phyloP scores from a whole-genome alignment of 2,888 invertebrate genomes.

The Andrena minutula region DNA sequence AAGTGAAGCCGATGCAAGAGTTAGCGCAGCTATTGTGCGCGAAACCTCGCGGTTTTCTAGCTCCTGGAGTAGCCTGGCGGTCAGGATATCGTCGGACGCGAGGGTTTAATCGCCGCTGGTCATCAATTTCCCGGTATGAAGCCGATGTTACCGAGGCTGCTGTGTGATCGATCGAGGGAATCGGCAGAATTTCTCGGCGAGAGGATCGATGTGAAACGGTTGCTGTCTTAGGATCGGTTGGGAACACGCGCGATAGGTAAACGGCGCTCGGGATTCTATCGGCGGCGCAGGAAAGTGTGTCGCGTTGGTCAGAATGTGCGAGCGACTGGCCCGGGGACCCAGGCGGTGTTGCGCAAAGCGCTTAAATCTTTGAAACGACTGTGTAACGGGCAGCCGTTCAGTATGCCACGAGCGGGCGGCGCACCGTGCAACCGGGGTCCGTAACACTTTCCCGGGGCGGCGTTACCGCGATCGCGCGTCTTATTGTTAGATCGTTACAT shows the following conservation, averaged over 20 bases:
- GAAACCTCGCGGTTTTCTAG: background rate
- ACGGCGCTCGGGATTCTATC: conserved; percentile 49
- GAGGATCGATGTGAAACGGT: background rate
- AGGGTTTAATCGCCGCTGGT: background rate
- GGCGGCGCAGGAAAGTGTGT: conserved; percentile 69
- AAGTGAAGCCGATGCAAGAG: background rate
- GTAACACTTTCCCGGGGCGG: conserved; percentile 53
- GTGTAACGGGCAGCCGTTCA: conserved; percentile 65
- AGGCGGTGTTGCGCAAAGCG: conserved; percentile 68
- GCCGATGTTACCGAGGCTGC: too few relatives aligned
- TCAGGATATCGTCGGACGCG: background rate
- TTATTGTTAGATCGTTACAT: conserved; percentile 40
- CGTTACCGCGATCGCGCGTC: conserved; percentile 23
- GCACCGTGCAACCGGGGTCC: conserved; percentile 39
- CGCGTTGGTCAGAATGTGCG: conserved; percentile 63
- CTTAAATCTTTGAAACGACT: conserved; percentile 65
- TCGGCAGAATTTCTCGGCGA: background rate
- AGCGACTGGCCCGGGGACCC: conserved; percentile 12
- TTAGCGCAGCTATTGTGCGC: background rate
- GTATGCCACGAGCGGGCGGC: conserved; percentile 50
- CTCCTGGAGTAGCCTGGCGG: background rate
- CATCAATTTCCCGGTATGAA: background rate
- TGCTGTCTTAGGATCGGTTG: conserved; percentile 7
- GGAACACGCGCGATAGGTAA: conserved; percentile 54
- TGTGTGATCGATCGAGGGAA: background rate